These are phyloP conservation scores for Contarinia nasturtii DNA, from an alignment of 1,140 invertebrate species.

Conservation along the genomic window DNA sequence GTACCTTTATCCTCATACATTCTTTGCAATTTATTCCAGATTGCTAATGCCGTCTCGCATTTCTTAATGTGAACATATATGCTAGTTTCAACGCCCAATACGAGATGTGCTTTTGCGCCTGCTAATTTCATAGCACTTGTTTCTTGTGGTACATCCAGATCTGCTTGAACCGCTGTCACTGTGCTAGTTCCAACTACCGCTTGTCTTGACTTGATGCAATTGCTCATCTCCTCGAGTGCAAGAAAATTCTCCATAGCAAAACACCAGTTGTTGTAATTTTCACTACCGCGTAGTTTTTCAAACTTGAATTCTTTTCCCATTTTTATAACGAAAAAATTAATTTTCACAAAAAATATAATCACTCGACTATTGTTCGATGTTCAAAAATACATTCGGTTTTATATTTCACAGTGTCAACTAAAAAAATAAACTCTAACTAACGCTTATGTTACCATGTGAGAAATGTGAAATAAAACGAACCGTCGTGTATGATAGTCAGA, in stretches of 20 bases:
- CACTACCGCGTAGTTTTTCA: background rate
- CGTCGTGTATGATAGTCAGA: too few relatives aligned
- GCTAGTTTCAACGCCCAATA: background rate
- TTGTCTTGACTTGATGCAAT: too few relatives aligned
- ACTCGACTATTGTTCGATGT: too few relatives aligned
- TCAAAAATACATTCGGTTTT: too few relatives aligned
- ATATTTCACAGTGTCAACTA: too few relatives aligned
- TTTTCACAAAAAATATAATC: too few relatives aligned
- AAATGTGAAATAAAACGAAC: too few relatives aligned
- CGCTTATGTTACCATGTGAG: too few relatives aligned
- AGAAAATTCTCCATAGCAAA: background rate
- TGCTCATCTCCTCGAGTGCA: too few relatives aligned
- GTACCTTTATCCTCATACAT: background rate
- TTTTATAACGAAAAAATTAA: too few relatives aligned
- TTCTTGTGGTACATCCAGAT: background rate
- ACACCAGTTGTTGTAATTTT: background rate
- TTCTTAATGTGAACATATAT: background rate
- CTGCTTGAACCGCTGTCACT: background rate
- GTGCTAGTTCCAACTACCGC: background rate
- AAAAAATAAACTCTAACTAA: too few relatives aligned
- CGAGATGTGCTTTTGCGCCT: background rate
- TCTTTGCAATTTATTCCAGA: background rate
- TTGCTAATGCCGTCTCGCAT: background rate
- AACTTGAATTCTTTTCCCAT: background rate
- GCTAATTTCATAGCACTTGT: background rate